Evolutionary conservation across 1,140 invertebrate species (phyloP), one percentile per base, ranked within the genome.

Genomic region (Drosophila pruinosa): DNA sequence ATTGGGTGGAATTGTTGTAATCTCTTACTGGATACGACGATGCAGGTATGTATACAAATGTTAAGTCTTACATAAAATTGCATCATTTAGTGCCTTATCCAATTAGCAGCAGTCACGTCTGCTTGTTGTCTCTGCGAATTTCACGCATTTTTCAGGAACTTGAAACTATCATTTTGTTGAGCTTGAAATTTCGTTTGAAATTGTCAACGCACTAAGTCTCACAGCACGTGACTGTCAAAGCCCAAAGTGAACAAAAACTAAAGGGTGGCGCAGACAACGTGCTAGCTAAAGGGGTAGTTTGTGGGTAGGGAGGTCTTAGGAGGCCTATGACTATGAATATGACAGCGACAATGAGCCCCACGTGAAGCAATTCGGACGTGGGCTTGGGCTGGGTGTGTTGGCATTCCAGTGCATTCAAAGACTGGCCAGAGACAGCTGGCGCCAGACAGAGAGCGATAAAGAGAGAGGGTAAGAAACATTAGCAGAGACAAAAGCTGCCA

Each of bases 21-120:
- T 91, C 56, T 90, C 90, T 69, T 91, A 90, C 59, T 91, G 90
- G 90, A 91, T 91, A 82, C 77, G 85, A 91, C 76, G 90, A 91
- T 91, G 90, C 90, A 91, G 90, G 90, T 91, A 91, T 80, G 78
- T 75, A 69, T 56, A 34, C n/a, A n/a, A n/a, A n/a, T n/a, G n/a
- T n/a, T n/a, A 3, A 17, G 12, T 12, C 12, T 1, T n/a, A 19
- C 47, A 39, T 31, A 19, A 34, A 64, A 39, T 63, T 22, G 17
- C 7, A 7, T 22, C n/a, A 59, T 7, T 31, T 31, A 62, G 53
- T 45, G 24, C 39, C 21, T 76, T 62, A 78, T 83, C 71, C 75
- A 82, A 82, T 83, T 78, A 80, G 65, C 31, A 5, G 10, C 2
- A 45, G 26, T 31, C 38, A 31, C 24, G 54, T 41, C 36, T 31